Base-by-base conservation (phyloP, 2,113 vertebrate genomes). In the Paracyprichromis sp. region DNA sequence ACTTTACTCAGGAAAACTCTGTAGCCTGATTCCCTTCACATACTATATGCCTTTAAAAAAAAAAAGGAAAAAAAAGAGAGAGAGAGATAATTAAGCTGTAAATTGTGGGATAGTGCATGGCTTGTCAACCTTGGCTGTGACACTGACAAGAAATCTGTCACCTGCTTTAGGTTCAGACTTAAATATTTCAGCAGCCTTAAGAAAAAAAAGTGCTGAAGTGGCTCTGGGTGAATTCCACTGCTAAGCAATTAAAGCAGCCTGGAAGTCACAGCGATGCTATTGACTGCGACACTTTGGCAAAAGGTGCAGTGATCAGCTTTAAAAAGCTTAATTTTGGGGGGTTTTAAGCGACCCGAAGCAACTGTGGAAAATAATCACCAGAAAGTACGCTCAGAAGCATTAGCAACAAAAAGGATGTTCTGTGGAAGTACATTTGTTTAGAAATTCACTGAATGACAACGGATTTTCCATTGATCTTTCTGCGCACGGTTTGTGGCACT, bases 221-320 rank as follows among this genome's bases (percentile, higher is more conserved):
- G 93, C 89, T 89, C 59, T 8, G 80, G 56, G 93, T 78, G 89
- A 94, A 93, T 94, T 94, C 89, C 76, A 79, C 88, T 73, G 87
- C 94, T 93, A 88, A 92, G 95, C 94, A 95, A 96, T 96, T 95
- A 96, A 93, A 93, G 83, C 7, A n/a, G 86, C 31, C 81, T 14
- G 8, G 80, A 85, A 92, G 89, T 89, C 91, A 73, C 59, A 47
- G 56, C 13, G 10, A 8, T 6, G 36, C n/a, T 71, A 82, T 89
- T 54, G 88, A 90, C 84, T 81, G 82, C 3, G 4, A 81, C 80
- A 47, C 79, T 53, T 45, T 52, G 83, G n/a, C 26, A 52, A 85
- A 92, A 90, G 84, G 80, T 83, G 71, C 84, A 71, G 36, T 26
- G 43, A 88, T 78, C 89, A 83, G 85, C 88, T 86, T 90, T 52